Base-by-base conservation (phyloP, 2,888 invertebrate species). In the Parnassius orleans region DNA sequence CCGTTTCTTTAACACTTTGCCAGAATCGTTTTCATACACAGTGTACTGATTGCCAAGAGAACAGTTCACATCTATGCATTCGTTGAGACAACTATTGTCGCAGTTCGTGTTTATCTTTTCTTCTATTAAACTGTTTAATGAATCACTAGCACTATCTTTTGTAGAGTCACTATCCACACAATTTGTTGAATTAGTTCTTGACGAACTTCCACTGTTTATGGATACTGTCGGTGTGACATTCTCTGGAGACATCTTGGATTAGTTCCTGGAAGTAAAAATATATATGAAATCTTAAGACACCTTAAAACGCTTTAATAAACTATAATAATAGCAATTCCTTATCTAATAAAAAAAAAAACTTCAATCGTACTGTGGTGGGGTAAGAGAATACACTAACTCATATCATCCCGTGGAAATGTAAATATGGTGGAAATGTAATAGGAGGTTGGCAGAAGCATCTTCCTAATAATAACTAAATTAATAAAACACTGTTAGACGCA, bases 61-160 rank as follows among this genome's bases (percentile, higher is more conserved):
- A 58, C 72, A 73, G 3, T 76, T 60, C 0, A 76, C 72, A 7
- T 64, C 61, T 9, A 67, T 60, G 57, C 65, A 66, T 10, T 66
- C 61, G 3, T 76, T 72, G 19, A 73, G 64, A 52, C 73, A 75
- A 53, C 68, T 66, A 3, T 74, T 75, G 0, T 56, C 65, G 14
- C 72, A 74, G 0, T 68, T 69, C 9, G 46, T 58, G 9, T 69
- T 65, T 3, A 75, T 71, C 9, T 59, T 58, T 41, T 65, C 71
- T 1, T 75, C 76, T 3, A 79, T 68, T 1, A 84, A 66, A 57
- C 80, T 81, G 68, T 83, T 75, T 0, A 76, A 67, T 0, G 83
- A 83, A 33, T 80, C 79, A 33, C 72, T 70, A 2, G 75, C 73
- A 1, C 72, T 72, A 9, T 74, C 72, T 1, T 73, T 71, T 0